Evolutionary conservation across 1,140 invertebrate species (phyloP).

Genomic region (Cyphomyrmex costatus): DNA sequence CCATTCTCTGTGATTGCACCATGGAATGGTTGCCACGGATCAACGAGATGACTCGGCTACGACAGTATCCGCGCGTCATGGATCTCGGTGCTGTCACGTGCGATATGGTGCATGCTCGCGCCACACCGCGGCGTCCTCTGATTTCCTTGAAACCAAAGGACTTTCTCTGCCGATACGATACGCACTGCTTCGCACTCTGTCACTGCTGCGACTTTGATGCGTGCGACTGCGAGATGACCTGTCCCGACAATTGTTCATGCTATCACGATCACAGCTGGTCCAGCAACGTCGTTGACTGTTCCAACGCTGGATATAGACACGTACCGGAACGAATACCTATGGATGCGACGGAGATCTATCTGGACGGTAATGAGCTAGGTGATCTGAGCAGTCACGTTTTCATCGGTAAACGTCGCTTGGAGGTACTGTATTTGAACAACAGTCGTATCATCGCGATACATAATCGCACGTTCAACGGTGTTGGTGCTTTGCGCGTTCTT

Average conservation of each 20-base stretch:
- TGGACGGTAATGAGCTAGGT: slow-evolving; percentile 96
- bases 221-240: slow-evolving; percentile 98
- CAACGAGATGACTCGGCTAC: slow-evolving; percentile 90
- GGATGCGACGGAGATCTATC: slow-evolving; percentile 97
- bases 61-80: slow-evolving; percentile 96
- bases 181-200: slow-evolving; percentile 96
- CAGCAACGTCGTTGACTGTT: slow-evolving; percentile 97
- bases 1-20: slow-evolving; percentile 93
- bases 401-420: slow-evolving; percentile 95
- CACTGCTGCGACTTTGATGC: slow-evolving; percentile 98
- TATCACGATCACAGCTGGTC: slow-evolving; percentile 98
- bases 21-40: slow-evolving; percentile 95
- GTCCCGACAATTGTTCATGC: slow-evolving; percentile 96
- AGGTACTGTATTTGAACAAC: slow-evolving; percentile 95
- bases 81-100: slow-evolving; percentile 97
- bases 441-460: slow-evolving; percentile 94
- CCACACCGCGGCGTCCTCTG: slow-evolving; percentile 93
- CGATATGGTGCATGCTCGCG: slow-evolving; percentile 94
- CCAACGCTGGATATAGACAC: slow-evolving; percentile 91
- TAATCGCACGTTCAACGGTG: slow-evolving; percentile 96
- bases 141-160: slow-evolving; percentile 94
- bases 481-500: slow-evolving; percentile 91
- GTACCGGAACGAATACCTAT: slow-evolving; percentile 96
- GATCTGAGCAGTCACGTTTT: slow-evolving; percentile 96
- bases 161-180: slow-evolving; percentile 96